Evolutionary conservation across 2,113 vertebrate genomes (phyloP), one percentile per base, ranked within the genome.

Genomic region (Lycocorax pyrrhopterus): DNA sequence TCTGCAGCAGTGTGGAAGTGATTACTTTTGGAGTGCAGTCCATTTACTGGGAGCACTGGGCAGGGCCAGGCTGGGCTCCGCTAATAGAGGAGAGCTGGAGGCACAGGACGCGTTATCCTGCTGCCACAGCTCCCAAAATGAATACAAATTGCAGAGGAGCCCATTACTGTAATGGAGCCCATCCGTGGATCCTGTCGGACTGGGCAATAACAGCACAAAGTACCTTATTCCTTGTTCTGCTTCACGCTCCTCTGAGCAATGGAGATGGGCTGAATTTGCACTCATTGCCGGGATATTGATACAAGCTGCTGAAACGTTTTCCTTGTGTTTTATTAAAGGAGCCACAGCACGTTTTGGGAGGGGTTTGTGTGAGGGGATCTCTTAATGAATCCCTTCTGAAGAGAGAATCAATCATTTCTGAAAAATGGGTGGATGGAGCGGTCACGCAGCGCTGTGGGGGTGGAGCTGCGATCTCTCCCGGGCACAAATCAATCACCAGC

Each of bases 1-100:
- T 95, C 85, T 87, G 97, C 90, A 84, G n/a, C 4, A 16, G 23
- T 27, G 89, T 95, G 87, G 89, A 78, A 93, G 82, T 47, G 46
- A 87, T 95, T 79, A 5, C 80, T 82, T 88, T 60, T 64, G 60
- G 77, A 69, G 68, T 27, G 16, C 10, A 84, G 79, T 17, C 22
- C 53, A 4, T 83, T 55, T 53, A 43, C 71, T 21, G 58, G 92
- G 84, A 94, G 35, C 63, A 11, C 84, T 71, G 37, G 46, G 87
- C 55, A 88, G 79, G 76, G 47, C 79, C 76, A 35, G 67, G 37
- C 16, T 26, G 64, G 47, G 90, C 84, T 51, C 46, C 66, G 6
- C 59, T 20, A n/a, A 87, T 66, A 18, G 47, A 16, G 10, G 52
- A 13, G 63, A 51, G 85, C 47, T 95, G 90, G 84, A 33, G 35